Conservation (phyloP, 2,113 vertebrate genomes). For the Falco punctatus region DNA sequence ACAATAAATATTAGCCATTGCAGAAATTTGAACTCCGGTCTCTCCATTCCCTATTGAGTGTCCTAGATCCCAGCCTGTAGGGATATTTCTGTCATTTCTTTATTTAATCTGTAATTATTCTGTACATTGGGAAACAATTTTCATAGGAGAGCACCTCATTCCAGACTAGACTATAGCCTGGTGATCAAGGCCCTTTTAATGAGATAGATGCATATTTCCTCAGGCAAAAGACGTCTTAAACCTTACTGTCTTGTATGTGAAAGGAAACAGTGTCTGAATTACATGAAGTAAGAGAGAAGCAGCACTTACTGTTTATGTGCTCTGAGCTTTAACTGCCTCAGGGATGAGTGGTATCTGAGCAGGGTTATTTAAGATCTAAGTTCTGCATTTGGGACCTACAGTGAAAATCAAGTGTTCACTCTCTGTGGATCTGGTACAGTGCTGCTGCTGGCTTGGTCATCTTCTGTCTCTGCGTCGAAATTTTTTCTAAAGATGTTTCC, state of each 20-base stretch:
- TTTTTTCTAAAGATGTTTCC: not conserved
- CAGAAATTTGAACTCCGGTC: not conserved
- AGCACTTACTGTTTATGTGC: not conserved
- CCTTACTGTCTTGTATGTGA: not conserved
- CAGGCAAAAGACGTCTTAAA: not conserved
- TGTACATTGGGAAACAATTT: not conserved
- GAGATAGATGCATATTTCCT: not conserved
- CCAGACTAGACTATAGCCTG: not conserved
- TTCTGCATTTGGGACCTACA: not conserved
- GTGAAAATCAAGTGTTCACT: not conserved
- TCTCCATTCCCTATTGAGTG: not conserved
- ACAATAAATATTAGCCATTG: not conserved
- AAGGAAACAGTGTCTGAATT: not conserved
- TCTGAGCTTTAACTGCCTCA: not conserved
- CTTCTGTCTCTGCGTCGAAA: not conserved
- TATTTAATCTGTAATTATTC: not conserved
- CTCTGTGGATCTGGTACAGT: not conserved
- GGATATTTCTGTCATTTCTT: not conserved
- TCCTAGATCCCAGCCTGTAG: not conserved
- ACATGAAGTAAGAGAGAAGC: not conserved
- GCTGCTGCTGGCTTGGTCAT: not conserved
- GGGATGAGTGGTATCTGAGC: not conserved
- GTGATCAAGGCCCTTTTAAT: not conserved
- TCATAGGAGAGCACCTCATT: fast-evolving
- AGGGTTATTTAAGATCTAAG: not conserved